phyloP scores from a whole-genome alignment of 2,888 invertebrate species.

The Tachystola acroxantha region DNA sequence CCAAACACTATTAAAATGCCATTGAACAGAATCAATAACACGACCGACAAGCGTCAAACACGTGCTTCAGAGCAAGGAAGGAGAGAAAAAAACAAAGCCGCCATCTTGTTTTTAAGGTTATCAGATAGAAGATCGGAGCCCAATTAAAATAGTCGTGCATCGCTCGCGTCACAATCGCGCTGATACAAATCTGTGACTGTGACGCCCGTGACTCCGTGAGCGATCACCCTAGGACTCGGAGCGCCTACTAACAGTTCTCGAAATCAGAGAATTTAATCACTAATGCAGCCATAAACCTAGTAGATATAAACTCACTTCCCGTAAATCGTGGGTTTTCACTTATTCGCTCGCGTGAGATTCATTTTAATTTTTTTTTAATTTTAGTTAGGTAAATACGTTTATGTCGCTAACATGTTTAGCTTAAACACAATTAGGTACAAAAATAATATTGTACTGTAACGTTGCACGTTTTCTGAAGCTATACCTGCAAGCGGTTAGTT shows the following conservation, averaged over 20 bases:
- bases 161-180: conserved; percentile 67
- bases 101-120: conserved; percentile 59
- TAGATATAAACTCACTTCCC: no score
- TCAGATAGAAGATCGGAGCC: conserved; percentile 62
- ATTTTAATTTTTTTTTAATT: no score
- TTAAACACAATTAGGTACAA: no score
- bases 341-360: no score
- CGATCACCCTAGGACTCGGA: conserved; percentile 55
- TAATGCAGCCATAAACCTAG: no score
- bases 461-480: no score
- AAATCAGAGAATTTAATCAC: neutral
- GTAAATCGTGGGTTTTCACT: no score
- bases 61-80: conserved; percentile 48
- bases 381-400: no score
- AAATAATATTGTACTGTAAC: no score
- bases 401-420: no score
- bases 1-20: conserved; percentile 21
- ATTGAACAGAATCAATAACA: conserved; percentile 29
- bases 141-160: conserved; percentile 78
- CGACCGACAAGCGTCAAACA: conserved; percentile 50
- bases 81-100: conserved; percentile 56
- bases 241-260: conserved; percentile 22
- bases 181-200: conserved; percentile 61
- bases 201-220: conserved; percentile 62
- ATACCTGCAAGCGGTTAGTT: no score